Base-by-base conservation (phyloP, 2,797 vertebrate species). In the Phoeniculus purpureus region DNA sequence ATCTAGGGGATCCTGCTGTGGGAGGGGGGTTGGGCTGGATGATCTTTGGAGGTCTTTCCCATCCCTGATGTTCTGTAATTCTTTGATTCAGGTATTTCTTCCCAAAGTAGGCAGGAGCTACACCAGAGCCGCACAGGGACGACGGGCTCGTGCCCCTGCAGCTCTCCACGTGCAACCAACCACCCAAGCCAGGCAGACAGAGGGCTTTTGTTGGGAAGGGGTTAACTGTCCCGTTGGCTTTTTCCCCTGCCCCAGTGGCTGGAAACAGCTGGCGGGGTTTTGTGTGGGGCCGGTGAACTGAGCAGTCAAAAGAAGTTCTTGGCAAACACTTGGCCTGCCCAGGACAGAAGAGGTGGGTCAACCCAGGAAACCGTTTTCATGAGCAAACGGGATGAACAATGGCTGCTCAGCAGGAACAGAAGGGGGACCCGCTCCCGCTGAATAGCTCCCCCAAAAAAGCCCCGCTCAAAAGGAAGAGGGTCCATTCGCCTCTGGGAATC, bases 341-440 rank as follows among this genome's bases (percentile, higher is more conserved):
- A 0, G 95, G 95, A 94, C 87, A 77, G 97, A 72, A 97, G 97
- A 97, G 95, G 96, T 96, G 94, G 96, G 96, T 96, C 83, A 93
- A 94, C 94, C 93, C 97, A 98, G 98, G 98, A 98, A 98, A 96
- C 97, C 9, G 86, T 96, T 97, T 96, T 95, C 97, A 97, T 96
- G 97, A 98, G 97, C 95, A 97, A 97, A 93, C 89, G 68, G 80
- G 80, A 88, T 90, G 92, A 92, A 98, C 98, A 98, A 98, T 97
- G 97, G 75, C 93, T 0, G 40, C 97, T 77, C 97, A 96, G 97
- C 97, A 47, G 97, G 97, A 85, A 75, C 92, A 92, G 96, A 94
- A 93, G 88, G 95, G 96, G 95, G 93, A 97, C 96, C 94, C 90
- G 81, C 96, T 96, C 97, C 95, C 27, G 4, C 91, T 98, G 97